These are phyloP conservation scores for Ploceus nigricollis DNA, from an alignment of 2,113 vertebrate genomes.

Conservation along the genomic window DNA sequence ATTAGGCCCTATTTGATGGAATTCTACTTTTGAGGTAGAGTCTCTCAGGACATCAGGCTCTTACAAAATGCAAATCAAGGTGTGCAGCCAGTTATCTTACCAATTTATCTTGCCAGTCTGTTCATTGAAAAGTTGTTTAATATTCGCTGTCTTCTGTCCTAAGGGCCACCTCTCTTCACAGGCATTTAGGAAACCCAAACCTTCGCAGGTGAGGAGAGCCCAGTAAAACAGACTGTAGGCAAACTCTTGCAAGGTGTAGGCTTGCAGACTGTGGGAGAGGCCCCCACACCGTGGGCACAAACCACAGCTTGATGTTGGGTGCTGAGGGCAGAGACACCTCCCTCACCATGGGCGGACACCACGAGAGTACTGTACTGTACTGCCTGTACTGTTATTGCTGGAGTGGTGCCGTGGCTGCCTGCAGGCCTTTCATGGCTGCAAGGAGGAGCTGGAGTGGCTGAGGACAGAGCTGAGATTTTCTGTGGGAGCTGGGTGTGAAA, in stretches of 20 bases:
- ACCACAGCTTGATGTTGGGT: background rate
- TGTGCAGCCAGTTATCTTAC: background rate
- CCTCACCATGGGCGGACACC: background rate
- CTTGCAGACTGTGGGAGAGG: background rate
- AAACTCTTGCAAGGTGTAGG: background rate
- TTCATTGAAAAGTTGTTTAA: background rate
- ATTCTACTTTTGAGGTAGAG: background rate
- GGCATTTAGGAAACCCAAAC: background rate
- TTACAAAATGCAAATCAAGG: background rate
- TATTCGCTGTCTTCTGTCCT: rapidly evolving
- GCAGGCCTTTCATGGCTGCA: rapidly evolving
- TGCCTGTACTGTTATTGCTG: rapidly evolving
- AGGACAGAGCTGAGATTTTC: background rate
- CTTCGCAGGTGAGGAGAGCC: background rate
- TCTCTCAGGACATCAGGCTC: background rate
- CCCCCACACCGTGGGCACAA: background rate
- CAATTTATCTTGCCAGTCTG: background rate
- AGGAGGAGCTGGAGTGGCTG: background rate
- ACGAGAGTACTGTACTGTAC: too few relatives aligned
- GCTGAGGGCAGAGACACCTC: background rate
- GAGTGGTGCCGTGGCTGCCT: background rate
- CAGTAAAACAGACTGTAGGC: background rate
- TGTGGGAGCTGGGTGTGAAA: background rate
- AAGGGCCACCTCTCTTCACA: background rate
- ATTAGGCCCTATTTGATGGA: background rate